Evolutionary conservation across 2,888 invertebrate species (phyloP).

Genomic region (Nudaria mundana): DNA sequence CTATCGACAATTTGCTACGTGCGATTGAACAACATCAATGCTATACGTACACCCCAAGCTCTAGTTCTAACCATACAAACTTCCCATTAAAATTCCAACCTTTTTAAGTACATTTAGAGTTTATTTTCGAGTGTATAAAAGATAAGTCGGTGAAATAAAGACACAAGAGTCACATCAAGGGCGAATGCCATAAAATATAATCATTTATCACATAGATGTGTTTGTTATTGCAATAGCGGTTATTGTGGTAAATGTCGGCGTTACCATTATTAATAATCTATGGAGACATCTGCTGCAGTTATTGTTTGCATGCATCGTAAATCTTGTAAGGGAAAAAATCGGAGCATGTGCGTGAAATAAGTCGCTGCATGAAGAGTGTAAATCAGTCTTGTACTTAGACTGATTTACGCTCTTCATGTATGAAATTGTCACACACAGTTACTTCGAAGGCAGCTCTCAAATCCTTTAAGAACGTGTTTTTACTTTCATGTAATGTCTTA

Average conservation of each 20-base stretch:
- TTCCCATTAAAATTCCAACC: constrained; percentile 18
- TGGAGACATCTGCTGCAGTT: constrained; percentile 67
- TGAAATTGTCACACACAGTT: neutral
- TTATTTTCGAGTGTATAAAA: constrained; percentile 16
- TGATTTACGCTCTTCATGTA: constrained; percentile 11
- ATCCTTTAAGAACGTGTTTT: neutral
- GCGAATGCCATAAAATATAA: constrained; percentile 74
- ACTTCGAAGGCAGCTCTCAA: neutral
- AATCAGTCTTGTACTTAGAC: constrained; percentile 1
- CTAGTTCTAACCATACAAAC: constrained; percentile 42
- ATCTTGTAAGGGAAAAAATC: constrained; percentile 39
- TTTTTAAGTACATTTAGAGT: constrained; percentile 12
- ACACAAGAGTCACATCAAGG: constrained; percentile 67
- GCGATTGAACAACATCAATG: constrained; percentile 76
- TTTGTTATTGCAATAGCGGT: constrained; percentile 71
- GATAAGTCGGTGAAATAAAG: constrained; percentile 62
- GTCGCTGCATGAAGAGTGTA: constrained; percentile 8
- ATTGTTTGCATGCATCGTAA: constrained; percentile 48
- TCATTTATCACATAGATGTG: constrained; percentile 75
- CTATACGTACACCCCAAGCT: constrained; percentile 63
- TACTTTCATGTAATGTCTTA: neutral
- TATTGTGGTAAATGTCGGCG: constrained; percentile 75
- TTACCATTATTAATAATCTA: constrained; percentile 68
- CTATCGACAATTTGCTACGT: constrained; percentile 78
- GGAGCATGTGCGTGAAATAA: constrained; percentile 40